A percentile compares a stretch with the other conserved stretches of the same genome.
Conservation (phyloP, 2,797 vertebrate species). For the Sebastes steindachneri region DNA sequence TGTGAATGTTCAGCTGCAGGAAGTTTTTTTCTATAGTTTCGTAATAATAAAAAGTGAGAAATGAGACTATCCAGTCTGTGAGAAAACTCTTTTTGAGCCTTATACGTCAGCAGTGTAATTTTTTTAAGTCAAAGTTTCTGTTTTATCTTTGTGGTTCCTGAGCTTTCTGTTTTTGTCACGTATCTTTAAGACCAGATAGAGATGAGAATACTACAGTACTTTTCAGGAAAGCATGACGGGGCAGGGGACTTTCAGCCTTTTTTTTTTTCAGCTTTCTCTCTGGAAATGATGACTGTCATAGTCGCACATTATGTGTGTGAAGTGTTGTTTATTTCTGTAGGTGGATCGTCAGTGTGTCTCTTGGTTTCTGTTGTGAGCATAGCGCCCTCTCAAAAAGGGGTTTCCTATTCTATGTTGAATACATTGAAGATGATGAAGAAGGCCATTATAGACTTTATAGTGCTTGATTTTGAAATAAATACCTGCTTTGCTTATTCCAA, state of each 20-base stretch:
- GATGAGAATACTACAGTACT: background rate
- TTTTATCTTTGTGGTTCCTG: background rate
- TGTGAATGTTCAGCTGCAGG: background rate
- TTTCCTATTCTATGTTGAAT: constrained; percentile 10
- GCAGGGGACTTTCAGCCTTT: constrained; percentile 56
- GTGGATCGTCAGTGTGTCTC: background rate
- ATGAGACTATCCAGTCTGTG: background rate
- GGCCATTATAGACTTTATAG: background rate
- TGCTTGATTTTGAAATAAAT: background rate
- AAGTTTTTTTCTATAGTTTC: background rate
- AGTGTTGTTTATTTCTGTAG: constrained; percentile 55
- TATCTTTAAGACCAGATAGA: background rate
- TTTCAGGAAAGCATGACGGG: constrained; percentile 48
- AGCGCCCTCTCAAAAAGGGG: background rate
- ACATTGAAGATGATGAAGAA: background rate
- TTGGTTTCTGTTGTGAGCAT: constrained; percentile 36
- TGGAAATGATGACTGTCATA: constrained; percentile 48
- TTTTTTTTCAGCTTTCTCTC: constrained; percentile 33
- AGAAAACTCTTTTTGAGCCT: background rate
- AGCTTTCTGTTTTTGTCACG: background rate
- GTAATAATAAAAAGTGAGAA: background rate
- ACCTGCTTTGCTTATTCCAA: background rate
- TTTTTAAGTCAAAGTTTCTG: background rate
- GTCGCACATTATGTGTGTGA: constrained; percentile 19
- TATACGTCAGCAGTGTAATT: too few relatives aligned